Evolutionary conservation across 1,140 invertebrate genomes (phyloP).

Genomic region (Magallana gigas): DNA sequence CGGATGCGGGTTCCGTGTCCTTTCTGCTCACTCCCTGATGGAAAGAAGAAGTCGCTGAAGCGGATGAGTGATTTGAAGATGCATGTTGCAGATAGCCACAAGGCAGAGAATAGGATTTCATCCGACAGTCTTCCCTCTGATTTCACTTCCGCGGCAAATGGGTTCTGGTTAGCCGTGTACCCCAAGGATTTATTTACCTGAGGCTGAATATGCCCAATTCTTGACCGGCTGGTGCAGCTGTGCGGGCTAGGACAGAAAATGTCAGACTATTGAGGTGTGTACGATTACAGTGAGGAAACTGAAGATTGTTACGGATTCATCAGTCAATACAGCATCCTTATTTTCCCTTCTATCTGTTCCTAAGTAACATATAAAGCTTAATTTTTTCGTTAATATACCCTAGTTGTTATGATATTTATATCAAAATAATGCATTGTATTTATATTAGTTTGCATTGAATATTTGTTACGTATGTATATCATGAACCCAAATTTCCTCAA

Average conservation of each 20-base stretch:
- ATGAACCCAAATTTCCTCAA: no score
- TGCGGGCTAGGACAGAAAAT: neutral
- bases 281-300: no score
- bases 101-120: neutral
- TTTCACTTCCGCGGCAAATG: slow-evolving; percentile 5
- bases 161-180: neutral
- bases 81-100: neutral
- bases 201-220: neutral
- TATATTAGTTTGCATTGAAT: no score
- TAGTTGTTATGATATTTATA: no score
- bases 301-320: no score
- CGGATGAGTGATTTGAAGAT: neutral
- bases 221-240: neutral
- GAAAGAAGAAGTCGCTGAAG: neutral
- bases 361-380: no score
- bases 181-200: neutral
- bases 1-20: slow-evolving; percentile 35
- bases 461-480: no score
- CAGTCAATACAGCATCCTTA: no score
- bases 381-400: no score
- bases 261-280: no score
- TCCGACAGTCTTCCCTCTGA: neutral
- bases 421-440: no score
- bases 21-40: neutral
- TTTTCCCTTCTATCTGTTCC: no score